Base-by-base conservation (phyloP, 2,113 vertebrate genomes). In the Tetrax tetrax region DNA sequence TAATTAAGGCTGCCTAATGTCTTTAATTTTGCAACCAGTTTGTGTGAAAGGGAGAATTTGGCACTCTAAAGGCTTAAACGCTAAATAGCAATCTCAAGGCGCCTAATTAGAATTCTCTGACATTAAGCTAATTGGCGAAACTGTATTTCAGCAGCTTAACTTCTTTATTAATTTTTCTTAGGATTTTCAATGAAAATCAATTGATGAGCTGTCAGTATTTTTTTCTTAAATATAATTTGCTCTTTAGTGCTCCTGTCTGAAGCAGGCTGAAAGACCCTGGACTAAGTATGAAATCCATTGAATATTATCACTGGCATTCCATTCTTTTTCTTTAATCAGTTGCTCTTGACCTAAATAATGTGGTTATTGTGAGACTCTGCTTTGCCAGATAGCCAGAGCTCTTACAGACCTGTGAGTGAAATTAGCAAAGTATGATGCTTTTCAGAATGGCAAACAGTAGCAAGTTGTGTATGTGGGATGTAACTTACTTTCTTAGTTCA, bases 41-140 rank as follows among this genome's bases (percentile, higher is more conserved):
- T 98, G 98, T 98, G 98, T 98, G 98, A 98, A 98, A 98, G 98
- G 98, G 97, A 98, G 98, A 98, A 98, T 98, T 98, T 98, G 99
- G 98, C 98, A 98, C 98, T 99, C 99, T 97, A 98, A 99, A 98
- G 98, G 98, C 98, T 98, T 98, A 98, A 98, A 99, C 96, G 94
- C 98, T 98, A 99, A 98, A 98, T 98, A 98, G 98, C 98, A 99
- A 98, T 99, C 99, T 99, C 98, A 98, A 99, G 98, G 97, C 98
- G 41, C 98, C 99, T 99, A 99, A 99, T 99, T 99, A 99, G 99
- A 98, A 99, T 99, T 99, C 99, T 98, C 99, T 99, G 99, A 99
- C 99, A 99, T 99, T 99, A 99, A 99, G 98, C 99, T 99, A 99
- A 99, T 99, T 99, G 99, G 98, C 98, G 98, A 98, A 98, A 99